phyloP scores from a whole-genome alignment of 2,797 vertebrate species.

The Hydrocynus forskahlii region DNA sequence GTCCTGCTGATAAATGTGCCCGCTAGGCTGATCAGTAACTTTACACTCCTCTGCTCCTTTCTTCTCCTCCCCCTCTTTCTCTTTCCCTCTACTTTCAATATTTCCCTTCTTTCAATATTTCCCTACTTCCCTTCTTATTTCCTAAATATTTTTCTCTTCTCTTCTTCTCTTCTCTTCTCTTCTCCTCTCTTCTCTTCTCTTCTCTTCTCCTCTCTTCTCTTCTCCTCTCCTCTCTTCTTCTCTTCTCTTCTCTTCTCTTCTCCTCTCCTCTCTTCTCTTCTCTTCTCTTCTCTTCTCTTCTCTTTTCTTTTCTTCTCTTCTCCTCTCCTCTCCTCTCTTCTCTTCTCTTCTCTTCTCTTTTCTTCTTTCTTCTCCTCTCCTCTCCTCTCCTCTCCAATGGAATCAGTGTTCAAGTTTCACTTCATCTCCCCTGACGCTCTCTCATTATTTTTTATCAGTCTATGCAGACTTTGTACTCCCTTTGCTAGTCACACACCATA shows the following conservation, averaged over 20 bases:
- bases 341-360: background rate
- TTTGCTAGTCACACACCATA: background rate
- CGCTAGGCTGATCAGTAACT: conserved; percentile 70
- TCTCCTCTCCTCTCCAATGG: background rate
- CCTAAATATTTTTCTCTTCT: no score
- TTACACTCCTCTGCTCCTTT: conserved; percentile 51
- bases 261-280: background rate
- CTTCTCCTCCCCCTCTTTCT: background rate
- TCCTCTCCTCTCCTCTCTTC: background rate
- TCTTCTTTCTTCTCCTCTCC: conserved; percentile 13
- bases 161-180: no score
- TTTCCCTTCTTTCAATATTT: background rate
- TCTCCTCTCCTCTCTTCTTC: background rate
- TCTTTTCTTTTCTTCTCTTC: conserved; percentile 13
- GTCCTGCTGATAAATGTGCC: conserved; percentile 75
- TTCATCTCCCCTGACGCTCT: conserved; percentile 10
- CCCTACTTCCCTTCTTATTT: no score
- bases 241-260: conserved; percentile 18
- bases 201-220: background rate
- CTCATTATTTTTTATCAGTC: conserved; percentile 22
- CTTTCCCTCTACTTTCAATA: background rate
- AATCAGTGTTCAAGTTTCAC: no score
- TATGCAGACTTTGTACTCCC: background rate
- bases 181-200: conserved; percentile 10
- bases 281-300: background rate